phyloP scores from a whole-genome alignment of 2,113 vertebrate genomes.

The Lutjanus erythropterus region DNA sequence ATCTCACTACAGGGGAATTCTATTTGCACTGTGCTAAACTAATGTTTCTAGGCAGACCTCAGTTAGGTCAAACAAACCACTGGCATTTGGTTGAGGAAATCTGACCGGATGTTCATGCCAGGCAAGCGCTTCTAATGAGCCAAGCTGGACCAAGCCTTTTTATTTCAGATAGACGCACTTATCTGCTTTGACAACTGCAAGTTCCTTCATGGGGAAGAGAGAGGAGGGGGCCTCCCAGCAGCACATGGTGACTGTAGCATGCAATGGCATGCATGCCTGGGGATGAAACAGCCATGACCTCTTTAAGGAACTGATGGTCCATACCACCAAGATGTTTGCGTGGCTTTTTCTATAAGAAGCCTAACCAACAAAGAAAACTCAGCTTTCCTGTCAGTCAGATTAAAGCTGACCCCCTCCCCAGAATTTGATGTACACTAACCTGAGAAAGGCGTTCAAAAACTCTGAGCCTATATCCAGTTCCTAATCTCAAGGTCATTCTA shows the following conservation, averaged over 20 bases:
- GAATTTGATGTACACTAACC: neutral
- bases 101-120: conserved; percentile 44
- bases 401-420: neutral
- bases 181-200: conserved; percentile 72
- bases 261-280: conserved; percentile 64
- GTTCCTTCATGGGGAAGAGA: conserved; percentile 35
- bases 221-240: conserved; percentile 43
- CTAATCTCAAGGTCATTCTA: conserved; percentile 72
- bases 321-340: conserved; percentile 38
- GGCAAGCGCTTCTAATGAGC: conserved; percentile 26
- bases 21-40: conserved; percentile 16
- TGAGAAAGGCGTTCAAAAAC: conserved; percentile 15
- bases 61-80: conserved; percentile 37
- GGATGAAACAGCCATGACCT: conserved; percentile 67
- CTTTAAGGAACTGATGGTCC: conserved; percentile 40
- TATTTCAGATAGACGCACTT: conserved; percentile 58
- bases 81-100: conserved; percentile 43
- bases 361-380: conserved; percentile 18
- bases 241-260: conserved; percentile 71
- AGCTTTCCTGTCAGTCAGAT: conserved; percentile 4
- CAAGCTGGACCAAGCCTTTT: conserved; percentile 37
- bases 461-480: conserved; percentile 12
- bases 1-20: conserved; percentile 2
- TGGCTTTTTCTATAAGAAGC: conserved; percentile 10
- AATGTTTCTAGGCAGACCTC: conserved; percentile 21